A percentile compares a stretch with the other conserved stretches of the same genome.
phyloP scores from a whole-genome alignment of 2,797 vertebrate species.

The Pantherophis vulpinus region DNA sequence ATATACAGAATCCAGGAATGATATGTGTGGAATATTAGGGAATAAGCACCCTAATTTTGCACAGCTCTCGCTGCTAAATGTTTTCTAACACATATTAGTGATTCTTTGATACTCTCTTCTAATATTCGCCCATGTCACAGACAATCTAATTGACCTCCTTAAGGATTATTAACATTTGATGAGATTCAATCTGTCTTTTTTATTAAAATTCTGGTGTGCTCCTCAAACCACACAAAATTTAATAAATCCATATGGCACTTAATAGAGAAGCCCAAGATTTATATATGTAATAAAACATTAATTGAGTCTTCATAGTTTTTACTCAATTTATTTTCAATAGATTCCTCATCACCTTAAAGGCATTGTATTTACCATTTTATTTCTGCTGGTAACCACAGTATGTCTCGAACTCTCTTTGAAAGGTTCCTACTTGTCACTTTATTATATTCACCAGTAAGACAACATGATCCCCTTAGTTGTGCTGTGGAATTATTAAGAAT shows the following conservation, averaged over 20 bases:
- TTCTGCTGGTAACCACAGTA: conserved; percentile 42
- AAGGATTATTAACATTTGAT: conserved; percentile 71
- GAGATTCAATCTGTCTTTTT: conserved; percentile 61
- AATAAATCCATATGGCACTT: conserved; percentile 70
- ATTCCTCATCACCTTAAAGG: conserved; percentile 50
- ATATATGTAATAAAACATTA: conserved; percentile 65
- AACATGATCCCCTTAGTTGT: background rate
- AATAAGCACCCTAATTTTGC: conserved; percentile 10
- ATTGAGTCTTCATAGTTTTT: conserved; percentile 32
- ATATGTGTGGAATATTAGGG: background rate
- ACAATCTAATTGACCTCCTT: conserved; percentile 60
- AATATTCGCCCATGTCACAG: conserved; percentile 53
- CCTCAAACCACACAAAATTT: conserved; percentile 65
- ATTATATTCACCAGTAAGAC: background rate
- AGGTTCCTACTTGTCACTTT: background rate
- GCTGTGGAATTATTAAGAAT: background rate
- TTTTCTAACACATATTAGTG: conserved; percentile 53
- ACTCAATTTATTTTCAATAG: conserved; percentile 62
- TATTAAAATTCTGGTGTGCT: conserved; percentile 65
- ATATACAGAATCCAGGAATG: background rate
- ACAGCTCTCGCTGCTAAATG: conserved; percentile 20
- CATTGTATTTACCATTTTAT: conserved; percentile 39
- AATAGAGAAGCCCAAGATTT: conserved; percentile 70
- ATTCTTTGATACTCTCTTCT: conserved; percentile 45
- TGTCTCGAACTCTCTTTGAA: conserved; percentile 31